Conservation (phyloP, 2,888 invertebrate species). For the Eubasilissa splendida region DNA sequence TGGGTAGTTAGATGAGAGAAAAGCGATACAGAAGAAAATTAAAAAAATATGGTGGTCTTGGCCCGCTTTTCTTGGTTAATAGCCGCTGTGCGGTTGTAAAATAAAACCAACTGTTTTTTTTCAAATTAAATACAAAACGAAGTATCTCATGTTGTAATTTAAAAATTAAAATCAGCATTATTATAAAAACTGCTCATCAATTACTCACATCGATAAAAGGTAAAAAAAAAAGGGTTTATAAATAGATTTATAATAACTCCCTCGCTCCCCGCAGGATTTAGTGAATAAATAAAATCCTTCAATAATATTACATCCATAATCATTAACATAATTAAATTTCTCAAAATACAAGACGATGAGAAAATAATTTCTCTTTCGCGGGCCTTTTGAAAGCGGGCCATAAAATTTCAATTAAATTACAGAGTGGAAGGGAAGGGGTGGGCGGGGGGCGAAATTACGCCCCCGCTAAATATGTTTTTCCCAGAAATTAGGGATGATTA, state of each 20-base stretch:
- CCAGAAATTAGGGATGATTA: conserved; percentile 11
- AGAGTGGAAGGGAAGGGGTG: background rate
- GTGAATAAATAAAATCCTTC: conserved; percentile 10
- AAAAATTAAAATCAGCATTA: too few relatives aligned
- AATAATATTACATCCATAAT: conserved; percentile 4
- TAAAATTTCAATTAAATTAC: conserved; percentile 42
- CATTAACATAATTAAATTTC: conserved; percentile 42
- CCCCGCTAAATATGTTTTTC: conserved; percentile 21
- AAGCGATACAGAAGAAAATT: too few relatives aligned
- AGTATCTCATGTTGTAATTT: too few relatives aligned
- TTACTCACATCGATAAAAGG: too few relatives aligned
- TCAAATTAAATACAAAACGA: too few relatives aligned
- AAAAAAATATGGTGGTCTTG: too few relatives aligned
- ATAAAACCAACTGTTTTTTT: too few relatives aligned
- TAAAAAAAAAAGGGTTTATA: too few relatives aligned
- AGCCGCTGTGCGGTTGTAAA: too few relatives aligned
- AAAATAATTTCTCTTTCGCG: conserved; percentile 6
- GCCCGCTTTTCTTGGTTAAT: too few relatives aligned
- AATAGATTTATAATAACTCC: background rate
- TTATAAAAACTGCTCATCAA: too few relatives aligned
- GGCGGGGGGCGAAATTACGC: conserved; percentile 14
- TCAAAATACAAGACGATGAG: conserved; percentile 1
- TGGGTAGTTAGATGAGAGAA: too few relatives aligned
- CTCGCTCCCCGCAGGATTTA: background rate
- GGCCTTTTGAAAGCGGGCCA: conserved; percentile 10